A percentile compares a stretch with the other conserved stretches of the same genome.
These are phyloP conservation scores for Cotesia glomerata DNA, from an alignment of 1,140 invertebrate genomes.

Conservation along the genomic window DNA sequence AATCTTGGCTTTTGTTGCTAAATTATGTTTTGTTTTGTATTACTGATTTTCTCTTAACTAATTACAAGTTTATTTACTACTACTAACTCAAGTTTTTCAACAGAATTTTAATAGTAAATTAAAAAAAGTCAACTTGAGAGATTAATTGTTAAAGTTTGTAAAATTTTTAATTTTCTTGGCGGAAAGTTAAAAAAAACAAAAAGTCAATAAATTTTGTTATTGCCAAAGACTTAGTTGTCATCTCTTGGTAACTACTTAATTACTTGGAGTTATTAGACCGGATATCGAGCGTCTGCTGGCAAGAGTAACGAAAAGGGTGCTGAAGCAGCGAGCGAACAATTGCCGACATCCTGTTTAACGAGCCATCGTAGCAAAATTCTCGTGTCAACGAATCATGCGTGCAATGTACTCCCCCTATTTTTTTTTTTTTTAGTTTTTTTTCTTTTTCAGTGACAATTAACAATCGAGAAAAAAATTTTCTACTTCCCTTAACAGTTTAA, in stretches of 20 bases:
- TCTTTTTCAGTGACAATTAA: not conserved
- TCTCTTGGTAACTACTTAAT: conserved; percentile 12
- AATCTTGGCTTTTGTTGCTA: too few relatives aligned
- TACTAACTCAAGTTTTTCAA: too few relatives aligned
- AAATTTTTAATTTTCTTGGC: too few relatives aligned
- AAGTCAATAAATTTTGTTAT: too few relatives aligned
- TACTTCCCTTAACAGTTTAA: too few relatives aligned
- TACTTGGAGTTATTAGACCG: conserved; percentile 17
- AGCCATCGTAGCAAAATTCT: conserved; percentile 1
- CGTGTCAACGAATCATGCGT: conserved; percentile 19
- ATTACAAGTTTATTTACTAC: too few relatives aligned
- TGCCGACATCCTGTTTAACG: conserved; percentile 20
- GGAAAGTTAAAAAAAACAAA: too few relatives aligned
- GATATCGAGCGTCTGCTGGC: conserved; percentile 16
- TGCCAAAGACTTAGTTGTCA: not conserved
- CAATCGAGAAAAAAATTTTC: not conserved
- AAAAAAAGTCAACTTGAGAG: too few relatives aligned
- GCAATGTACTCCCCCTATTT: not conserved
- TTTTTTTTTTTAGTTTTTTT: not conserved
- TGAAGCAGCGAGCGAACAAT: not conserved
- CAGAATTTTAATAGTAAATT: too few relatives aligned
- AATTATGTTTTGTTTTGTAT: too few relatives aligned
- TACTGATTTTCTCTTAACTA: too few relatives aligned
- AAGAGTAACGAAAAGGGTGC: not conserved
- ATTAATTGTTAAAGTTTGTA: too few relatives aligned